Conservation (phyloP, 2,888 invertebrate species). For the Drosophila maculinotata region DNA sequence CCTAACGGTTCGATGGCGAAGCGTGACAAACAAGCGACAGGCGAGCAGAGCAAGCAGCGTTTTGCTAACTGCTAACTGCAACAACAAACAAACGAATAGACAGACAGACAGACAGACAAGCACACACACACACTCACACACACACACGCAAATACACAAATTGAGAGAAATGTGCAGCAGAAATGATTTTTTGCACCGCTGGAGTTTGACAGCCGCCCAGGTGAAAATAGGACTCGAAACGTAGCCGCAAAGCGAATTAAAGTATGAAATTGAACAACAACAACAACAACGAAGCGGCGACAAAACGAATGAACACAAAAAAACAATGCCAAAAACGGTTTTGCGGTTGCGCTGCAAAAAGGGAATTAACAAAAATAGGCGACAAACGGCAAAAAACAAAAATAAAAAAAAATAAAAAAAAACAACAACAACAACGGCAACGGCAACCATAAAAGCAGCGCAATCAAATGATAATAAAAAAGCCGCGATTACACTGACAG, state of each 20-base stretch:
- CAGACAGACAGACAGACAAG: too few species aligned
- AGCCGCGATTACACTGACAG: conserved; percentile 64
- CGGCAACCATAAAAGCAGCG: conserved; percentile 72
- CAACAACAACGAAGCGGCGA: conserved; percentile 10
- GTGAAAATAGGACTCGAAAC: conserved; percentile 49
- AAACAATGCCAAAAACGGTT: conserved; percentile 33
- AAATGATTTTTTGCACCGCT: conserved; percentile 27
- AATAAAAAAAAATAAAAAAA: not conserved
- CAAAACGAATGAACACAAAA: conserved; percentile 16
- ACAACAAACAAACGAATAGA: conserved; percentile 21
- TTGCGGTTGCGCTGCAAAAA: conserved; percentile 49
- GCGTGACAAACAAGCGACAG: conserved; percentile 75
- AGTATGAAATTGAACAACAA: conserved; percentile 38
- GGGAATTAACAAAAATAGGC: conserved; percentile 71
- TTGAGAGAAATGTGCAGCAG: conserved; percentile 18
- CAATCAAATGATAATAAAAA: conserved; percentile 81
- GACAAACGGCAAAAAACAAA: conserved; percentile 62
- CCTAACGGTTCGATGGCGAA: conserved; percentile 62
- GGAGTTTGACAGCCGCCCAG: conserved; percentile 35
- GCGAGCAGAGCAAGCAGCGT: conserved; percentile 13
- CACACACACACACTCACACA: too few species aligned
- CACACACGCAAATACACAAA: conserved; percentile 2
- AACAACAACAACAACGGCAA: conserved; percentile 37
- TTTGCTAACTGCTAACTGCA: conserved; percentile 45
- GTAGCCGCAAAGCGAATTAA: conserved; percentile 41